Conservation (phyloP, 2,888 invertebrate genomes). For the Myopa testacea region DNA sequence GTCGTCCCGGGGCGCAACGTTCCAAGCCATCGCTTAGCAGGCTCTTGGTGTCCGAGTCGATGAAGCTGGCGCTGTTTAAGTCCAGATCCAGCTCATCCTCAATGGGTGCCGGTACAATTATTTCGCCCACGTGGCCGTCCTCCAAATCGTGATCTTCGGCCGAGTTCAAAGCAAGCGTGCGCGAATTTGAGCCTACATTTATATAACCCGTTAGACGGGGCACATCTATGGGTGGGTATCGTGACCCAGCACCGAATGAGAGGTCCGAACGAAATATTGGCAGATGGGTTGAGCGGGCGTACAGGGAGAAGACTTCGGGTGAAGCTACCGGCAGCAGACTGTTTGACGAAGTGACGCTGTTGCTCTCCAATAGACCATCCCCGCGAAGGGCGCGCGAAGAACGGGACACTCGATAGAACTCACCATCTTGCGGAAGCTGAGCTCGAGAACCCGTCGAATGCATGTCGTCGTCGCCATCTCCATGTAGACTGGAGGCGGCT, state of each 20-base stretch:
- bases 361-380: conserved; percentile 56
- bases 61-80: conserved; percentile 48
- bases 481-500: conserved; percentile 29
- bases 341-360: conserved; percentile 51
- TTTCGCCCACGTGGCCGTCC: conserved; percentile 53
- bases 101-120: conserved; percentile 46
- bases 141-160: conserved; percentile 50
- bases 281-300: conserved; percentile 30
- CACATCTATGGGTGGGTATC: conserved; percentile 61
- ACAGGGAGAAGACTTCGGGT: conserved; percentile 21
- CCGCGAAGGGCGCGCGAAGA: conserved; percentile 54
- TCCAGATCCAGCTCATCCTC: conserved; percentile 57
- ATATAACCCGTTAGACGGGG: conserved; percentile 49
- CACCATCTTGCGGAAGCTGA: conserved; percentile 22
- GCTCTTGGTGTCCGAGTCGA: conserved; percentile 63
- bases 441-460: not conserved
- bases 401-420: conserved; percentile 60
- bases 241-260: conserved; percentile 48
- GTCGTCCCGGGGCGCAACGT: conserved; percentile 80
- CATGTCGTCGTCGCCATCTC: not conserved
- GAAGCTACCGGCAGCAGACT: conserved; percentile 15
- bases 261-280: conserved; percentile 59
- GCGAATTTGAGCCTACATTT: conserved; percentile 48
- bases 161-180: conserved; percentile 36
- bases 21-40: conserved; percentile 76